Conservation (phyloP, 2,888 invertebrate species). For the Acrocyrtus sp. region DNA sequence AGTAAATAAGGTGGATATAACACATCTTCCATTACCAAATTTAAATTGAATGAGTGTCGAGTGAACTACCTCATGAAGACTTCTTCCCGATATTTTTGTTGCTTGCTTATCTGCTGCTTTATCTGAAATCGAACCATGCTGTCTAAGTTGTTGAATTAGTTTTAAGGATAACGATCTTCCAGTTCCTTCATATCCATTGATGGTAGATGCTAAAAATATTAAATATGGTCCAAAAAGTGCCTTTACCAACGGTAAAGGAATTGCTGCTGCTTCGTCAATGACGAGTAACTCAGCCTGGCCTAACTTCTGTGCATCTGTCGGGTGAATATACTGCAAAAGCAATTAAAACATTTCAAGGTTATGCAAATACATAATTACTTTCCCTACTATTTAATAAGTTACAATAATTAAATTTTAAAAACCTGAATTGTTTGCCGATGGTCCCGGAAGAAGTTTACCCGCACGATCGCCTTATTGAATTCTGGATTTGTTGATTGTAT, state of each 20-base stretch:
- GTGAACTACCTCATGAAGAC: constrained; percentile 72
- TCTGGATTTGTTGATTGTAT: constrained; percentile 95
- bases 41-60: too few species aligned
- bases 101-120: constrained; percentile 65
- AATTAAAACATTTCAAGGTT: constrained; percentile 18
- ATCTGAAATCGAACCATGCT: constrained; percentile 65
- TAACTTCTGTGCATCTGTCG: constrained; percentile 87
- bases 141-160: constrained; percentile 86
- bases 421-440: constrained; percentile 94
- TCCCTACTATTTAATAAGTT: neutral
- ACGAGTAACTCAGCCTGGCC: constrained; percentile 94
- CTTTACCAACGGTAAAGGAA: constrained; percentile 92
- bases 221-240: constrained; percentile 90
- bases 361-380: too few species aligned
- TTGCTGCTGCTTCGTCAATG: constrained; percentile 99
- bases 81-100: constrained; percentile 69
- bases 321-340: constrained; percentile 86
- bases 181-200: constrained; percentile 98
- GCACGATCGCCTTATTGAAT: constrained; percentile 94
- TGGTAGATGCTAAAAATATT: constrained; percentile 95
- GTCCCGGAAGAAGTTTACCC: constrained; percentile 90
- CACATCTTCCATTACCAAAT: neutral
- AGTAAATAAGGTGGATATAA: neutral
- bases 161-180: constrained; percentile 96
- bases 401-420: constrained; percentile 4